Evolutionary conservation across 2,797 vertebrate species (phyloP), one percentile per base, ranked within the genome.

Genomic region (Austrolebias charrua): DNA sequence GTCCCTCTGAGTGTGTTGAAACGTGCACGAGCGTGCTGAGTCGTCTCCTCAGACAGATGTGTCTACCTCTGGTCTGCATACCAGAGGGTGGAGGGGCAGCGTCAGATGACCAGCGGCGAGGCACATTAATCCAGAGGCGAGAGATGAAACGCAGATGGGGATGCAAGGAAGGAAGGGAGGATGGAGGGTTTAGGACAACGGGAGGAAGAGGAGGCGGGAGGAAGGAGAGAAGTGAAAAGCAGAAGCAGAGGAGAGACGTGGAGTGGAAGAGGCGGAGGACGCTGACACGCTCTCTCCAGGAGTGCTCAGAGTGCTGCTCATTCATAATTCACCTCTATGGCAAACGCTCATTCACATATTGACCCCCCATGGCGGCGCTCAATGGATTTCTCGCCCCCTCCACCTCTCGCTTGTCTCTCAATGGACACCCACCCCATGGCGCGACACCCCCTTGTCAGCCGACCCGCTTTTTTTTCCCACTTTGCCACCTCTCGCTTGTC

Each of bases 261-360:
- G 82, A 84, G 83, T 66, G 77, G 47, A 73, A 73, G 78, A 82
- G 84, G 80, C 66, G 15, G 73, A 63, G 15, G 73, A 63, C 66
- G 63, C 85, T 75, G 84, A 75, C 75, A 71, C 49, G 76, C 81
- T 83, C 80, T 75, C 84, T 83, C 82, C 75, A 78, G 86, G 85
- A 88, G 86, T 66, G 84, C 89, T 78, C 81, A 28, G 86, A 84
- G 85, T 84, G 82, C 76, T 70, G 69, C 83, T 90, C 90, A 89
- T 90, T 90, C 89, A 91, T 91, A 90, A 90, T 91, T 91, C 87
- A 90, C 89, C 86, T 88, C 82, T 73, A 64, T 82, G 80, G 86
- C 88, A 83, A 89, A 80, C 78, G 76, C 83, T 90, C 90, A 90
- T 90, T 91, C 90, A 91, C 84, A 89, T 88, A 81, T 83, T 80